Base-by-base conservation (phyloP, 2,113 vertebrate species). In the Hydrolagus affinis region DNA sequence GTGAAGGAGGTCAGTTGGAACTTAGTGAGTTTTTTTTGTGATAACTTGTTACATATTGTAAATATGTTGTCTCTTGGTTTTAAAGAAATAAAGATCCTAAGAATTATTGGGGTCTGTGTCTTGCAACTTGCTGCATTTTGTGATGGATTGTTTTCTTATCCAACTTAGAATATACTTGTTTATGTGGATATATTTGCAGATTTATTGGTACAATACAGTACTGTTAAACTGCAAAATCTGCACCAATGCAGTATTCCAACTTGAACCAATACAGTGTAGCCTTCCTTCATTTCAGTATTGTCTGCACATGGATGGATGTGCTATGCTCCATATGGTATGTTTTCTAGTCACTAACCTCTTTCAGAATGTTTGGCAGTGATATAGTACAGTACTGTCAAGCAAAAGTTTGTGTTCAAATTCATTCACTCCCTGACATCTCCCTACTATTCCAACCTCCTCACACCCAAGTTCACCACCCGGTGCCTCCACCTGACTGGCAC, bases 21-120 rank as follows among this genome's bases (percentile, higher is more conserved):
- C n/a, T 87, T 85, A 77, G 86, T 86, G 85, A 87, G 85, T 88
- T 91, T 90, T 90, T 88, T 91, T 90, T 90, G 72, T 88, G 86
- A 90, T 88, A 87, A 86, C 89, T 88, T 90, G 88, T 89, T 92
- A 88, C 86, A 85, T 86, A 87, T 69, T 91, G 90, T 91, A 89
- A 85, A 89, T 89, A 88, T 75, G 62, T 87, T 89, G 83, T 74
- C 85, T 86, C 86, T 88, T 87, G 11, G 62, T 86, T 17, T 44
- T 10, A 85, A 57, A 64, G 62, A 62, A 74, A 62, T 28, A 68
- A 32, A 70, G 69, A 59, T 86, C 57, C 44, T 78, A 62, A 70
- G 56, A 80, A 86, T 76, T 80, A 77, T 60, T 59, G 19, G 68
- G 57, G 56, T 71, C 68, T 70, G 32, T 75, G 66, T 80, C 30